Percentiles rank a stretch among this genome's conserved stretches.
Conservation (phyloP, 1,140 invertebrate genomes). For the Coboldia fuscipes region DNA sequence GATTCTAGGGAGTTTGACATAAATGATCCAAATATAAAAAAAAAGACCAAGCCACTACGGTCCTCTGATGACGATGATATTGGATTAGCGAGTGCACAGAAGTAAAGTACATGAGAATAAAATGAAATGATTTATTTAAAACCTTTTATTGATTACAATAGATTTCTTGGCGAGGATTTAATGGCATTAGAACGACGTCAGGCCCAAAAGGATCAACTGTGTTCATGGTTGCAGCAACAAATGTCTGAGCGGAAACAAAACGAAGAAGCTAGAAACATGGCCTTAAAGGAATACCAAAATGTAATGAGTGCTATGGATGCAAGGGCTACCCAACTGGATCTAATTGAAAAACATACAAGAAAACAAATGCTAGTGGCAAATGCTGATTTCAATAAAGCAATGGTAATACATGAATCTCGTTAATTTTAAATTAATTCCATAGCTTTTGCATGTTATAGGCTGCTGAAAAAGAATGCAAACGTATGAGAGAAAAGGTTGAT, state of each 20-base stretch:
- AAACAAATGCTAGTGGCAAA: constrained; percentile 41
- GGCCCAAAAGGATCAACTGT: constrained; percentile 49
- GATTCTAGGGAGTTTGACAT: constrained; percentile 62
- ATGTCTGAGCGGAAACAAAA: constrained; percentile 39
- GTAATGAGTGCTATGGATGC: constrained; percentile 36
- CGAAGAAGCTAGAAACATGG: constrained; percentile 32
- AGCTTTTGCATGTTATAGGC: constrained; percentile 7
- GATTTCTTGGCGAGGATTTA: constrained; percentile 67
- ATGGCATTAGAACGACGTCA: constrained; percentile 31
- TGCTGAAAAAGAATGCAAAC: constrained; percentile 8
- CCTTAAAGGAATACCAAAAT: constrained; percentile 33
- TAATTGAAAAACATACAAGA: constrained; percentile 37
- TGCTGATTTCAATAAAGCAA: constrained; percentile 46
- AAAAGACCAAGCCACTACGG: constrained; percentile 47
- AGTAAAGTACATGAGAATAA: too few relatives aligned
- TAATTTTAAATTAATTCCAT: neutral
- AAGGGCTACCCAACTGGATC: constrained; percentile 33
- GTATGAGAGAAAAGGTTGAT: constrained; percentile 9
- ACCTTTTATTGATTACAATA: constrained; percentile 15
- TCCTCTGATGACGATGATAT: constrained; percentile 47
- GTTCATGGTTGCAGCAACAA: constrained; percentile 59
- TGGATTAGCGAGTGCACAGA: constrained; percentile 47
- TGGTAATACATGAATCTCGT: constrained; percentile 26
- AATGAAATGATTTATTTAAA: too few relatives aligned
- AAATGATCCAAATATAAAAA: constrained; percentile 55